A percentile compares a stretch with the other conserved stretches of the same genome.
These are phyloP conservation scores for Notothenia rossii DNA, from an alignment of 2,113 vertebrate species.

Conservation along the genomic window DNA sequence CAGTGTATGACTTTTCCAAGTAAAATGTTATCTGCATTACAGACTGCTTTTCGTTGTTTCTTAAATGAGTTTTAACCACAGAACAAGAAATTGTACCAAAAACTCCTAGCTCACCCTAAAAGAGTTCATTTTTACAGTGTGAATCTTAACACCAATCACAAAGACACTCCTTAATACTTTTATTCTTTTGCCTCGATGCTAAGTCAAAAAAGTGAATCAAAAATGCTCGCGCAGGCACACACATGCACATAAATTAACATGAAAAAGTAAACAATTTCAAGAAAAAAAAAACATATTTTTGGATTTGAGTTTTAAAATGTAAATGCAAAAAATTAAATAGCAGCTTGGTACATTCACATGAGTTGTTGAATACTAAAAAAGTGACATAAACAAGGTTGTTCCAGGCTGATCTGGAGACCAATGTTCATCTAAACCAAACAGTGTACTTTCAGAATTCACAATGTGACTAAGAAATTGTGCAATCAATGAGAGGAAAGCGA, in stretches of 20 bases:
- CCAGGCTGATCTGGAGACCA: slow-evolving; percentile 47
- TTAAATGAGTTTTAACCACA: slow-evolving; percentile 61
- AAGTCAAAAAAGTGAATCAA: slow-evolving; percentile 50
- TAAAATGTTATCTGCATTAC: slow-evolving; percentile 56
- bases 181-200: slow-evolving; percentile 24
- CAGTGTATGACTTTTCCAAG: slow-evolving; percentile 38
- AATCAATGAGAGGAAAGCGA: slow-evolving; percentile 33
- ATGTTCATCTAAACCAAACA: slow-evolving; percentile 34
- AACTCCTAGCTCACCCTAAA: slow-evolving; percentile 55
- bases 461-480: slow-evolving; percentile 52
- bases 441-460: slow-evolving; percentile 55
- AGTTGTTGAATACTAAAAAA: slow-evolving; percentile 46
- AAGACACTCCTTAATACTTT: slow-evolving; percentile 37
- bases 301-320: slow-evolving; percentile 60
- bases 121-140: slow-evolving; percentile 30
- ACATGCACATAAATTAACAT: slow-evolving; percentile 84
- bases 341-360: slow-evolving; percentile 75
- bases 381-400: slow-evolving; percentile 46
- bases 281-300: slow-evolving; percentile 50
- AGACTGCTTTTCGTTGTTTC: slow-evolving; percentile 33
- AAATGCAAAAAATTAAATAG: slow-evolving; percentile 69
- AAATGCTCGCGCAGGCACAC: slow-evolving; percentile 48
- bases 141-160: slow-evolving; percentile 58
- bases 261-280: slow-evolving; percentile 72
- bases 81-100: slow-evolving; percentile 64